Base-by-base conservation (phyloP, 2,113 vertebrate genomes). In the Pomatostomus ruficeps region DNA sequence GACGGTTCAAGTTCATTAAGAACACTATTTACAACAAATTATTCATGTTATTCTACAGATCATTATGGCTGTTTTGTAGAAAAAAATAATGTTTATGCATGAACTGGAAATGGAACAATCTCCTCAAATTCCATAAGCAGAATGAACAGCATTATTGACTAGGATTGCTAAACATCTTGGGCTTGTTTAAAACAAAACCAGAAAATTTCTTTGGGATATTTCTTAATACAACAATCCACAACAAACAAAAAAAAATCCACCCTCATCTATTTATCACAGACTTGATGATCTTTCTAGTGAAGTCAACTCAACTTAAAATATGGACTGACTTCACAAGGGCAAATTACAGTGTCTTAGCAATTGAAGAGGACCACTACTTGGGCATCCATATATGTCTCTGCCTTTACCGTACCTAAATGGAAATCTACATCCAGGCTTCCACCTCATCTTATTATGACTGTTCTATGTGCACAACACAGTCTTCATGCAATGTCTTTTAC, bases 1-100 rank as follows among this genome's bases (percentile, higher is more conserved):
- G 57, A 88, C 0, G 0, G 61, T 76, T 92, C 58, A 73, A 72
- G 57, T 91, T 95, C 83, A 92, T 92, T 88, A 88, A 75, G 55
- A 95, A 94, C 67, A 80, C 40, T 65, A 79, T 81, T 68, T 89
- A 77, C 46, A 91, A 89, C 58, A 79, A 93, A 85, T 93, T 89
- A 84, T 88, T 85, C 67, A 87, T 43, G 82, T 87, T 91, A 77
- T 55, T 93, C 43, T 83, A 62, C n/a, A 79, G 61, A 81, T 85
- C 62, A 55, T 57, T 55, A 78, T 31, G 38, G 51, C 36, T 81
- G 68, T 84, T 92, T 89, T 78, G 45, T 33, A 66, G 75, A 75
- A 91, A 82, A 94, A 62, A 55, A 68, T 80, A 84, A 48, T 61
- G 63, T 71, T 85, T 63, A 85, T 51, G 78, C 36, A 72, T 71